Evolutionary conservation across 2,113 vertebrate genomes (phyloP).

Genomic region (Procavia capensis): DNA sequence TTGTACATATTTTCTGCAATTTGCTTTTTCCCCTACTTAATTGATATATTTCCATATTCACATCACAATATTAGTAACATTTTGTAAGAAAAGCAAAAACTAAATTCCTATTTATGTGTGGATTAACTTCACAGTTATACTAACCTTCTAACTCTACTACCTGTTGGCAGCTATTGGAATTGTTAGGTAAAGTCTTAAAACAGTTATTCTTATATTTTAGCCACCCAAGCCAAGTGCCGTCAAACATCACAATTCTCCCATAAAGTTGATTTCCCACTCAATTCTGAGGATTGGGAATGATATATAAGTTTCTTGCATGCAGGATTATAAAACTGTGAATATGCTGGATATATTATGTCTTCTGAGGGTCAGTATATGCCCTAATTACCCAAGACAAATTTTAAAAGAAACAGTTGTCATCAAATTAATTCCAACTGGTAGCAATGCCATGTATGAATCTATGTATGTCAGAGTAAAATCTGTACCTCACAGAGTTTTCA

Average conservation of each 20-base stretch:
- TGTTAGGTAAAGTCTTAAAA: not conserved
- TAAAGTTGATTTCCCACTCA: not conserved
- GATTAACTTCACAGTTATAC: not conserved
- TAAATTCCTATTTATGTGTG: not conserved
- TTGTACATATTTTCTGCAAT: not conserved
- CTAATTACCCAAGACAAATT: slow-evolving; percentile 18
- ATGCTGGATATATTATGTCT: not conserved
- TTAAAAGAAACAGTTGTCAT: no score
- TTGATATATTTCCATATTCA: not conserved
- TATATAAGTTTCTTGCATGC: slow-evolving; percentile 16
- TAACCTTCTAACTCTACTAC: not conserved
- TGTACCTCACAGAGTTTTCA: no score
- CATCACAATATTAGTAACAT: not conserved
- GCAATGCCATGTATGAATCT: no score
- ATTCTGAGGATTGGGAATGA: not conserved
- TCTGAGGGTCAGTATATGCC: not conserved
- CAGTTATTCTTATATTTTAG: slow-evolving; percentile 15
- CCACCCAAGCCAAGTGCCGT: no score
- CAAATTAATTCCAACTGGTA: no score
- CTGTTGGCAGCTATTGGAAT: not conserved
- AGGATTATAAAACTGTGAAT: not conserved
- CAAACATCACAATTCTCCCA: not conserved
- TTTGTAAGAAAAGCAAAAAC: not conserved
- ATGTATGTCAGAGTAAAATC: no score
- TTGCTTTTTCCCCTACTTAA: not conserved